phyloP scores from a whole-genome alignment of 2,888 invertebrate genomes.

The Ichneumoninae sp. region DNA sequence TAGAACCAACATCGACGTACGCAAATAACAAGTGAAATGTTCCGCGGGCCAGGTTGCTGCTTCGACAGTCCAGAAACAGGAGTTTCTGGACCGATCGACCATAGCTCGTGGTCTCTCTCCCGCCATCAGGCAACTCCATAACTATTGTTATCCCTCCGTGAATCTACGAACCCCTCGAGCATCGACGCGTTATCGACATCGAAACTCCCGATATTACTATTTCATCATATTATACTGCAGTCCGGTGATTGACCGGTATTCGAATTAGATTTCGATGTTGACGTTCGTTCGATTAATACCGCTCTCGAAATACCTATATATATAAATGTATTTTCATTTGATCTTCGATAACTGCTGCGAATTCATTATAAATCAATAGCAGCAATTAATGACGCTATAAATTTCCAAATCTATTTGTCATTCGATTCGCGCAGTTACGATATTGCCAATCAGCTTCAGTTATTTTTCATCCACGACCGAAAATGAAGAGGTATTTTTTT shows the following conservation, averaged over 20 bases:
- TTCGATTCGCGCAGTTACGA: not conserved
- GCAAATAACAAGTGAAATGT: constrained; percentile 23
- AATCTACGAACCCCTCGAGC: constrained; percentile 28
- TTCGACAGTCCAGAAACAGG: constrained; percentile 7
- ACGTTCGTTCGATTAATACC: constrained; percentile 25
- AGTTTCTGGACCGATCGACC: not conserved
- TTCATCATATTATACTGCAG: constrained; percentile 38
- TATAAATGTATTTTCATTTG: not conserved
- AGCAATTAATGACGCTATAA: not conserved
- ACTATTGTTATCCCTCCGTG: constrained; percentile 23
- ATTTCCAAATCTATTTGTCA: not conserved
- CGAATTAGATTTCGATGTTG: constrained; percentile 6
- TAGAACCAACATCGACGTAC: not conserved
- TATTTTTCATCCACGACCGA: not conserved
- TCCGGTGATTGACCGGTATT: constrained; percentile 29
- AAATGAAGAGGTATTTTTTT: not conserved
- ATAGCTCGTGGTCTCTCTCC: not conserved
- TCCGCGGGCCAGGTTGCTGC: not conserved
- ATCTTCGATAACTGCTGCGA: not conserved
- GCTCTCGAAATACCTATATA: constrained; percentile 6
- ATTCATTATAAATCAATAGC: not conserved
- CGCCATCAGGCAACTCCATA: not conserved
- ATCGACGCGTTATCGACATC: constrained; percentile 22
- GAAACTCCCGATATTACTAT: constrained; percentile 31
- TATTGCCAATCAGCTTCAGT: not conserved